phyloP scores from a whole-genome alignment of 2,113 vertebrate genomes.

The Cacatua alba region DNA sequence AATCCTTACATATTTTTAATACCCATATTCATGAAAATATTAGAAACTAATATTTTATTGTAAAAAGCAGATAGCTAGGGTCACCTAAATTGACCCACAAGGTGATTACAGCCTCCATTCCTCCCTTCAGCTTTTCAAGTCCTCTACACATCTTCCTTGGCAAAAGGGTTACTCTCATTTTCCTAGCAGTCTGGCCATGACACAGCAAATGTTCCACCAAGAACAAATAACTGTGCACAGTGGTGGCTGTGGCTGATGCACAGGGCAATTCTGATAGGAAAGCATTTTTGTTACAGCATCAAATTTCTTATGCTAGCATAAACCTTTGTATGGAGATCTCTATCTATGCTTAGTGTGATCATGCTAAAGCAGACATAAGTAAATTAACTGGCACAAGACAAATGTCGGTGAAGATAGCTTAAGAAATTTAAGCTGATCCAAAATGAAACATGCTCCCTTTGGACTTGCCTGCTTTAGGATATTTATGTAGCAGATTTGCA shows the following conservation, averaged over 20 bases:
- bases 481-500: slow-evolving; percentile 50
- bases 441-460: slow-evolving; percentile 42
- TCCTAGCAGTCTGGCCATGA: background rate
- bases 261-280: background rate
- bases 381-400: slow-evolving; percentile 3
- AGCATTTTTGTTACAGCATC: background rate
- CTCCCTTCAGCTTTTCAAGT: background rate
- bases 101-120: background rate
- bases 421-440: slow-evolving; percentile 25
- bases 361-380: background rate
- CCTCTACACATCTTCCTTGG: background rate
- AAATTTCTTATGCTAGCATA: background rate
- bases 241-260: background rate
- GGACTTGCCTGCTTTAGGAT: background rate
- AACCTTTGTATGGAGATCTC: slow-evolving; percentile 19
- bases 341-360: background rate
- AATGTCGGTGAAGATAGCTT: slow-evolving; percentile 44
- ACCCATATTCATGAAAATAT: background rate
- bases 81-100: background rate
- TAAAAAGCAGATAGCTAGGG: background rate
- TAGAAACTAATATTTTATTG: background rate
- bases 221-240: background rate
- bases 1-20: background rate
- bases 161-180: background rate
- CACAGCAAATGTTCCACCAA: background rate